These are phyloP conservation scores for Psilopsiagon aurifrons DNA, from an alignment of 2,113 vertebrate genomes.

Conservation along the genomic window DNA sequence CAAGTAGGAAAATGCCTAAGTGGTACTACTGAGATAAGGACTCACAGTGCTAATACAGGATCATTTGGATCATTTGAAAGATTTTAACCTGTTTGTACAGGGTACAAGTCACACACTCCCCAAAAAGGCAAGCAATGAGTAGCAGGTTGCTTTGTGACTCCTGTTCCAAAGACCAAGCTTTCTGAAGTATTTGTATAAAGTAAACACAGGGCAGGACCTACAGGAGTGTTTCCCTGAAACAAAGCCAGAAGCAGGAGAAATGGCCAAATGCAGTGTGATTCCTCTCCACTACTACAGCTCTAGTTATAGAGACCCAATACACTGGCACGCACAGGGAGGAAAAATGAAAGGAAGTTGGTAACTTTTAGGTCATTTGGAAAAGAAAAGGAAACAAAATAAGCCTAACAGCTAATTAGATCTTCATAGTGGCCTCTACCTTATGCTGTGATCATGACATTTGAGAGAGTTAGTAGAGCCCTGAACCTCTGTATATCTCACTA, in stretches of 20 bases:
- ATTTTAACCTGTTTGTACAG: not conserved
- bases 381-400: not conserved
- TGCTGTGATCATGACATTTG: not conserved
- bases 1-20: not conserved
- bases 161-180: not conserved
- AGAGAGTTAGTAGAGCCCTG: not conserved
- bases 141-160: not conserved
- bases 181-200: not conserved
- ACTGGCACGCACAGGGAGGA: accelerated
- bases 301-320: not conserved
- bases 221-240: not conserved
- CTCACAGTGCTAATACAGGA: not conserved
- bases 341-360: not conserved
- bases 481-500: not conserved
- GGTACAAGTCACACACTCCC: not conserved
- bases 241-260: not conserved
- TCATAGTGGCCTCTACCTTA: not conserved
- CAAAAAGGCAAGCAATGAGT: not conserved
- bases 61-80: not conserved
- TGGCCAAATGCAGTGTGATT: not conserved
- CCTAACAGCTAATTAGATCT: not conserved
- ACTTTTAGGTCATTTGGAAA: not conserved
- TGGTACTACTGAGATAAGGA: not conserved
- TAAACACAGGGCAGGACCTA: not conserved
- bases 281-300: not conserved